Base-by-base conservation (phyloP, 2,888 invertebrate genomes). In the Drosophila villosipedis region DNA sequence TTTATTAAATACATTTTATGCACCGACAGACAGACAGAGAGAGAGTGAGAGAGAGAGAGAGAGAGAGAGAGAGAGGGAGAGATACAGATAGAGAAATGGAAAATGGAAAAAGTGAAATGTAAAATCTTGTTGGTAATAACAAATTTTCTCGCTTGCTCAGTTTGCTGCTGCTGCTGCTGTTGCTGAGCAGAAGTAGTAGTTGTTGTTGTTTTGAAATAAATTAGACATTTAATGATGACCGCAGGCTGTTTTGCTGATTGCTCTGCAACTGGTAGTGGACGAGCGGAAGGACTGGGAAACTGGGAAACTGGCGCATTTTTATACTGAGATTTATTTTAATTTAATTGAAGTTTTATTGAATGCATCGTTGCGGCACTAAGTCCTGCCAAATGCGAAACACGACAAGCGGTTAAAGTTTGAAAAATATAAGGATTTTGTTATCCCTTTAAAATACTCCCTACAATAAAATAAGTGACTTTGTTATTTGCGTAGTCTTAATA, bases 181-280 rank as follows among this genome's bases (percentile, higher is more conserved):
- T 22, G 43, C 3, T 5, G 43, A 43, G 43, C 22, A 43, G 43
- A 43, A 49, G 25, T 28, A 19, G 50, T 28, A 1, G 30, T 76
- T 77, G 77, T 72, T 84, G 77, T 73, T 84, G 76, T 77, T 82
- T 70, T 76, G 63, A 88, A 88, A 88, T 88, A 88, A 88, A 88
- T 88, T 90, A 88, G 89, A 88, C 87, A 88, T 90, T 90, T 88
- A 88, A 88, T 88, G 90, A 88, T 88, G 87, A 88, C 87, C 87
- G 83, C 87, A 90, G 90, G 87, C 87, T 83, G 80, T 85, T 79
- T 30, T 79, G 77, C 76, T 88, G 89, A 83, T 85, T 85, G 90
- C 85, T 87, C 82, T 71, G 71, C 80, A 69, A 74, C 65, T 69
- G 78, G 64, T 28, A 49, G 25, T 19, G 22, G 33, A n/a, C 28